A percentile compares a stretch with the other conserved stretches of the same genome.
Conservation (phyloP, 1,140 invertebrate species). For the Aphelinus certus region DNA sequence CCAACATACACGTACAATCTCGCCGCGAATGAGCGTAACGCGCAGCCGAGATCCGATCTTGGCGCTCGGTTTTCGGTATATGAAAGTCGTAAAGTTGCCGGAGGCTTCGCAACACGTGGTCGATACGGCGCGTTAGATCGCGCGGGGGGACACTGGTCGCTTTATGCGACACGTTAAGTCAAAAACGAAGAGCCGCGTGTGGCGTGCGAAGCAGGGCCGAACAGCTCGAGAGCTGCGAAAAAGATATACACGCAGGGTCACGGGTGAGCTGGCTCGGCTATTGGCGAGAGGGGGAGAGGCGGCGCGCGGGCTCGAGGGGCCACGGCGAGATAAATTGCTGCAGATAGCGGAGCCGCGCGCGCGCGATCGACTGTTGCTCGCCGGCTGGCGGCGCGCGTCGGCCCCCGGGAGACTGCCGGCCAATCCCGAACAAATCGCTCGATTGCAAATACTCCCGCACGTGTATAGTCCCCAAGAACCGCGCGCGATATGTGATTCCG, state of each 20-base stretch:
- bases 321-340: conserved; percentile 22
- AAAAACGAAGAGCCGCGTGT: too few species aligned
- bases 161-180: too few species aligned
- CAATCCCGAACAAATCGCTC: conserved; percentile 23
- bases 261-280: too few species aligned
- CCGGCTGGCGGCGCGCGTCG: neutral
- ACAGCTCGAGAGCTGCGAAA: neutral
- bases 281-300: neutral
- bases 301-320: neutral
- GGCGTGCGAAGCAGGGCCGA: neutral
- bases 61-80: too few species aligned
- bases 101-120: too few species aligned
- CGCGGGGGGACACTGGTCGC: too few species aligned
- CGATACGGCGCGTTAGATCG: too few species aligned
- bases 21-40: too few species aligned
- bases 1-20: too few species aligned
- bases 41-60: too few species aligned
- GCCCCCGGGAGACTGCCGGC: conserved; percentile 1
- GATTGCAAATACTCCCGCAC: conserved; percentile 10
- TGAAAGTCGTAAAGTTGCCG: too few species aligned
- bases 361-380: neutral
- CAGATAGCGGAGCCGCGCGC: neutral
- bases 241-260: too few species aligned
- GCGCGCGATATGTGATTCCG: neutral
- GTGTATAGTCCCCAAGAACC: neutral